phyloP scores from a whole-genome alignment of 2,888 invertebrate genomes.

The Drosophila trichaetosa region DNA sequence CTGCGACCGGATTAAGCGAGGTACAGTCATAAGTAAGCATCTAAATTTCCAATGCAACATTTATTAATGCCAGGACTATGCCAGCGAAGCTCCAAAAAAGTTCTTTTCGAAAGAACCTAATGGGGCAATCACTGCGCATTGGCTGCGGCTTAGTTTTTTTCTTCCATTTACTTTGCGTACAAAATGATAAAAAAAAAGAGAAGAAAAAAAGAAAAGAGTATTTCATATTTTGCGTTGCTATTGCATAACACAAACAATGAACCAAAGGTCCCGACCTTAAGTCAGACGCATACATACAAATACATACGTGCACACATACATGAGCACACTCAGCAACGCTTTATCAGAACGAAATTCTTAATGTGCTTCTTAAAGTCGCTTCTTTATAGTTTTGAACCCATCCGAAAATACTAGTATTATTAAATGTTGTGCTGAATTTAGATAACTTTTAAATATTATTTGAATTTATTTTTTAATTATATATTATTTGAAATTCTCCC shows the following conservation, averaged over 20 bases:
- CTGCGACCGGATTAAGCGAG: constrained; percentile 96
- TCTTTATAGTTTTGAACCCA: constrained; percentile 40
- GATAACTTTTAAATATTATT: constrained; percentile 39
- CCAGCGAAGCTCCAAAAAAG: constrained; percentile 31
- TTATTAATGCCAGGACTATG: constrained; percentile 74
- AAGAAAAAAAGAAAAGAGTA: constrained; percentile 14
- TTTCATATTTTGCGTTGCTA: constrained; percentile 71
- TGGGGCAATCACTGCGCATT: constrained; percentile 43
- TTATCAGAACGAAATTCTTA: constrained; percentile 62
- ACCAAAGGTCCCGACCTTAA: background rate
- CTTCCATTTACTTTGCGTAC: constrained; percentile 77
- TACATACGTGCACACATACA: constrained; percentile 11
- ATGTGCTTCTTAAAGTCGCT: constrained; percentile 66
- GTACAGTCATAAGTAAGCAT: constrained; percentile 95
- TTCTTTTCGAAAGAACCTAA: background rate
- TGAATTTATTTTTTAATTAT: constrained; percentile 22
- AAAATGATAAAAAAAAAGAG: constrained; percentile 35
- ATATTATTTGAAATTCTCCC: constrained; percentile 39
- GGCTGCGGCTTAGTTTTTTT: constrained; percentile 67
- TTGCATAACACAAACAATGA: constrained; percentile 47
- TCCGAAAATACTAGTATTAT: constrained; percentile 34
- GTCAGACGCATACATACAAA: constrained; percentile 15
- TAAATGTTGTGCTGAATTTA: constrained; percentile 84
- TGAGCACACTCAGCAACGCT: constrained; percentile 53
- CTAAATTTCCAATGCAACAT: constrained; percentile 84